Evolutionary conservation across 2,797 vertebrate species (phyloP).

Genomic region (Lemur catta): DNA sequence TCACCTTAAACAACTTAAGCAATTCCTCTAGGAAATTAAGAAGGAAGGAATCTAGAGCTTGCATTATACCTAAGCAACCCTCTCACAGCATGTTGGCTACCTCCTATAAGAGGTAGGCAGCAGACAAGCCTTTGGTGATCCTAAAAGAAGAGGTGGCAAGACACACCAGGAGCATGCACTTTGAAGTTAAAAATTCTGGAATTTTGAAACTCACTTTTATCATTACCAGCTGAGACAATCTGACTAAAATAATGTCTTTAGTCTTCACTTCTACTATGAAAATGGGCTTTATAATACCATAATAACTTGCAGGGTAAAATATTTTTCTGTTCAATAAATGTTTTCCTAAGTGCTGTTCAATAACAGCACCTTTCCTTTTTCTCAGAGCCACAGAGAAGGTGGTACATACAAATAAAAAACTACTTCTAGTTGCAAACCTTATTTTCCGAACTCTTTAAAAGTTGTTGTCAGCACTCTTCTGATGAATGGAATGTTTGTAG

Average conservation of each 20-base stretch:
- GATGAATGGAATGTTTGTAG: not conserved
- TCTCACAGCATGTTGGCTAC: not conserved
- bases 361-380: not conserved
- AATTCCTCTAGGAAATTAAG: not conserved
- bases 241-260: not conserved
- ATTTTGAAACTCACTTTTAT: not conserved
- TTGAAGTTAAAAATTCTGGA: not conserved
- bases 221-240: not conserved
- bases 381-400: not conserved
- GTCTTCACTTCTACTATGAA: not conserved
- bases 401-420: not conserved
- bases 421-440: not conserved
- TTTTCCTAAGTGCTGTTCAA: not conserved
- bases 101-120: not conserved
- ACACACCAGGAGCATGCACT: not conserved
- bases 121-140: not conserved
- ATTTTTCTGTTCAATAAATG: not conserved
- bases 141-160: not conserved
- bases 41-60: not conserved
- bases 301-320: not conserved
- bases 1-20: not conserved
- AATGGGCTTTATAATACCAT: not conserved
- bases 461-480: not conserved
- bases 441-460: constrained; percentile 13
- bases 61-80: not conserved